phyloP scores from a whole-genome alignment of 2,888 invertebrate genomes.

The Tetheella fluctuosa region DNA sequence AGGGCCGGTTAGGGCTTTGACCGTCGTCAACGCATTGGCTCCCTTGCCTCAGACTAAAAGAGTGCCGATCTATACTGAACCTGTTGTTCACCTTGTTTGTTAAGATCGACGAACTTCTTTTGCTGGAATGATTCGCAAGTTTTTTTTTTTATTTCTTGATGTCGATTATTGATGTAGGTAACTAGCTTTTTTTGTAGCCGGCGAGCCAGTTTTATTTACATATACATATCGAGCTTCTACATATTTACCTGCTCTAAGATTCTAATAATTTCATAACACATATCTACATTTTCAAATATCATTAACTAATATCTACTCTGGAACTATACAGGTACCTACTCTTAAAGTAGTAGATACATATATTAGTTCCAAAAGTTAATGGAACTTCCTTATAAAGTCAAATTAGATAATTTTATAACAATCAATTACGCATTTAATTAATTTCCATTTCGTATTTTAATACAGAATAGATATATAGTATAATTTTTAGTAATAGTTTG shows the following conservation, averaged over 20 bases:
- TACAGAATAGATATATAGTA: too few relatives aligned
- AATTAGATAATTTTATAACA: background rate
- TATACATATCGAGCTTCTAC: background rate
- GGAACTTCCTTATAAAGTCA: background rate
- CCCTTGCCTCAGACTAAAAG: slow-evolving; percentile 51
- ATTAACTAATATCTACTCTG: too few relatives aligned
- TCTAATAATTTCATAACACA: background rate
- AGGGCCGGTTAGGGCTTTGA: slow-evolving; percentile 54
- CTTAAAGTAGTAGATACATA: too few relatives aligned
- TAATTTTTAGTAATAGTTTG: too few relatives aligned
- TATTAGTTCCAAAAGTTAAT: background rate
- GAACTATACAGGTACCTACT: too few relatives aligned
- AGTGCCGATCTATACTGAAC: slow-evolving; percentile 60
- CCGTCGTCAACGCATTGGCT: slow-evolving; percentile 38
- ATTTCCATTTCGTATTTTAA: too few relatives aligned
- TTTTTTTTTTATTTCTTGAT: background rate
- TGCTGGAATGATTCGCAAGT: slow-evolving; percentile 44
- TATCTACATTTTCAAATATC: background rate
- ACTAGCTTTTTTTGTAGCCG: background rate
- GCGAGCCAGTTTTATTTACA: background rate
- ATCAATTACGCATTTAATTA: background rate
- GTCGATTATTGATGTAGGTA: background rate
- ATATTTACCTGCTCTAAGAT: background rate
- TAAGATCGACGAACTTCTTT: slow-evolving; percentile 59
- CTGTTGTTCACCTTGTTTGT: slow-evolving; percentile 65